phyloP scores from a whole-genome alignment of 2,797 vertebrate species.

The Xenopus petersii region DNA sequence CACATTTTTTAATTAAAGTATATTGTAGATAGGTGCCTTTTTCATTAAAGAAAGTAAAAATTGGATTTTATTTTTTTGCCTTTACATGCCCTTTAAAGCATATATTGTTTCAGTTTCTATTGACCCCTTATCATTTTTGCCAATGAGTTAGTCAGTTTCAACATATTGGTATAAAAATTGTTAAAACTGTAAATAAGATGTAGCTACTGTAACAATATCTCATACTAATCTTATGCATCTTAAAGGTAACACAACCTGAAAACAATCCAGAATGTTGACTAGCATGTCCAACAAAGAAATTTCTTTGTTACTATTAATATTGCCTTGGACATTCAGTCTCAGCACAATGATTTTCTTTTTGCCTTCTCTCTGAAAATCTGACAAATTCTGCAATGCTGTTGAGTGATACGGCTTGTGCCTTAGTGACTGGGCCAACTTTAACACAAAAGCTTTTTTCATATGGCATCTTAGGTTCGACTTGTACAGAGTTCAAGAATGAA shows the following conservation, averaged over 20 bases:
- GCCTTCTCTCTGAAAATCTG: constrained; percentile 28
- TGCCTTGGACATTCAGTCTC: constrained; percentile 12
- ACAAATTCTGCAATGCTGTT: constrained; percentile 32
- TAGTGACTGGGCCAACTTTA: constrained; percentile 30
- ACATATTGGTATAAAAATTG: not conserved
- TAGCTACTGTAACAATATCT: not conserved
- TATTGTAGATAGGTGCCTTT: too few species aligned
- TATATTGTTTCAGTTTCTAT: too few species aligned
- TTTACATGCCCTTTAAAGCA: too few species aligned
- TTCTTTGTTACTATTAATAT: constrained; percentile 37
- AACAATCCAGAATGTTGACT: constrained; percentile 19
- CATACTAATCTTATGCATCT: not conserved
- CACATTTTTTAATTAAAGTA: too few species aligned
- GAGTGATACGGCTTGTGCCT: constrained; percentile 31
- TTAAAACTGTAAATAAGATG: not conserved
- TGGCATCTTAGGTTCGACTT: constrained; percentile 46
- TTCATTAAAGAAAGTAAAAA: too few species aligned
- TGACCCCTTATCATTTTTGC: too few species aligned
- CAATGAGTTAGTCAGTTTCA: too few species aligned
- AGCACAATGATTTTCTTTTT: constrained; percentile 31
- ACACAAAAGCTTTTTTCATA: constrained; percentile 43
- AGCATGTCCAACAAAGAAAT: constrained; percentile 22
- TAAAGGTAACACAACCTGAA: constrained; percentile 20
- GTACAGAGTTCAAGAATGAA: constrained; percentile 69
- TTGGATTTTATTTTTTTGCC: too few species aligned